Percentiles rank a stretch among this genome's conserved stretches.
These are phyloP conservation scores for Helogale parvula DNA, from an alignment of 2,113 vertebrate genomes.

Conservation along the genomic window DNA sequence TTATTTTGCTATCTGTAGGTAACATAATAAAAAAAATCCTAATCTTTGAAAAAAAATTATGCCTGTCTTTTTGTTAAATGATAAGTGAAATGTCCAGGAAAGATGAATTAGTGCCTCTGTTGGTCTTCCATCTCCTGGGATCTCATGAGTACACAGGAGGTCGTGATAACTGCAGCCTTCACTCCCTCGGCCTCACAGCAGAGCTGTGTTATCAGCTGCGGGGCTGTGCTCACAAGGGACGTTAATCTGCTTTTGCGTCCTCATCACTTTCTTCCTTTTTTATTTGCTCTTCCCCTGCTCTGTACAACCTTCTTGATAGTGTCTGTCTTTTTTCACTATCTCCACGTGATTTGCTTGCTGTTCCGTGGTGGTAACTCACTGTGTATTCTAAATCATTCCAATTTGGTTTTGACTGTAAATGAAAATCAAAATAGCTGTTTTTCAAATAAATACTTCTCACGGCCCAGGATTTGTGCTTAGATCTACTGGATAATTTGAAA, in stretches of 20 bases:
- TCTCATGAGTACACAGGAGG: background rate
- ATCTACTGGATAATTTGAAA: background rate
- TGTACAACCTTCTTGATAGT: background rate
- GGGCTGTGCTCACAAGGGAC: background rate
- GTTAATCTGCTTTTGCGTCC: background rate
- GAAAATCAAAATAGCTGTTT: background rate
- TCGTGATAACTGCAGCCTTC: background rate
- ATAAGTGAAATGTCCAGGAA: background rate
- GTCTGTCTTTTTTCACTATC: background rate
- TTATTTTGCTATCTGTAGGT: background rate
- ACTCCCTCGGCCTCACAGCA: background rate
- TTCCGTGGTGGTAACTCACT: background rate
- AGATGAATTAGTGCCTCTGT: background rate
- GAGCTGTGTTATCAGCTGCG: background rate
- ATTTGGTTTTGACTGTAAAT: background rate
- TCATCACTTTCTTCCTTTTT: background rate
- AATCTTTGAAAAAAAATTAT: background rate
- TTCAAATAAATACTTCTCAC: background rate
- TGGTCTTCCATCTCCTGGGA: background rate
- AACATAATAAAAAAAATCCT: background rate
- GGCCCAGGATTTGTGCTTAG: background rate
- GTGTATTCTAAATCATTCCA: background rate
- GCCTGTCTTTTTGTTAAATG: background rate
- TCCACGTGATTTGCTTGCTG: background rate
- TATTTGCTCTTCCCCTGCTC: background rate